These are phyloP conservation scores for Mythimna pallens DNA, from an alignment of 2,888 invertebrate genomes.

Conservation along the genomic window DNA sequence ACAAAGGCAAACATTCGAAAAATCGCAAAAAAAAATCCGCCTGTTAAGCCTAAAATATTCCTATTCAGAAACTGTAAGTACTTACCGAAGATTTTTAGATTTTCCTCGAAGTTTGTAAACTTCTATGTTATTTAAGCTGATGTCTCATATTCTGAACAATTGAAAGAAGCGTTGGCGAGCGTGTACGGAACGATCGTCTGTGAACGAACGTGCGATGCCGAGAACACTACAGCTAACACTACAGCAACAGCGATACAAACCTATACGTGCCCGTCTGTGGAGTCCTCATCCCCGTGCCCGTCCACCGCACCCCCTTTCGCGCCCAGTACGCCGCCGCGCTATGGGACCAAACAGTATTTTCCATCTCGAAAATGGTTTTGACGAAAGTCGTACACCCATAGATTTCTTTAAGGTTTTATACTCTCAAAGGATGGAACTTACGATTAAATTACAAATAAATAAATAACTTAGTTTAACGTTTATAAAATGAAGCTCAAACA, in stretches of 20 bases:
- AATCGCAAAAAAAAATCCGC: too few relatives aligned
- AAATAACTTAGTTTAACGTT: too few relatives aligned
- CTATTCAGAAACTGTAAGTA: neutral
- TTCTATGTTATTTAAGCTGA: neutral
- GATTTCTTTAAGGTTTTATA: too few relatives aligned
- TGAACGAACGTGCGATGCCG: neutral
- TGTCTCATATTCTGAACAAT: neutral
- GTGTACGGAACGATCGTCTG: neutral
- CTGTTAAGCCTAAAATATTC: neutral
- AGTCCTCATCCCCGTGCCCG: neutral
- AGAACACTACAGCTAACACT: conserved; percentile 2
- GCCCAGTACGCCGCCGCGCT: neutral
- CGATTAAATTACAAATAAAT: too few relatives aligned
- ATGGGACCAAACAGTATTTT: too few relatives aligned
- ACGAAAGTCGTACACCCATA: too few relatives aligned
- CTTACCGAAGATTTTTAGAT: neutral
- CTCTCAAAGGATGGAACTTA: too few relatives aligned
- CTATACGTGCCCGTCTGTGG: neutral
- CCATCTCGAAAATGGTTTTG: too few relatives aligned
- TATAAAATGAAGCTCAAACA: too few relatives aligned
- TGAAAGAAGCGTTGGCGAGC: neutral
- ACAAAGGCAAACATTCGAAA: neutral
- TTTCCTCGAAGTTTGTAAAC: neutral
- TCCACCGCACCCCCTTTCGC: neutral
- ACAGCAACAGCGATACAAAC: neutral